phyloP scores from a whole-genome alignment of 2,113 vertebrate genomes.

The Ophthalmolycus amberensis region DNA sequence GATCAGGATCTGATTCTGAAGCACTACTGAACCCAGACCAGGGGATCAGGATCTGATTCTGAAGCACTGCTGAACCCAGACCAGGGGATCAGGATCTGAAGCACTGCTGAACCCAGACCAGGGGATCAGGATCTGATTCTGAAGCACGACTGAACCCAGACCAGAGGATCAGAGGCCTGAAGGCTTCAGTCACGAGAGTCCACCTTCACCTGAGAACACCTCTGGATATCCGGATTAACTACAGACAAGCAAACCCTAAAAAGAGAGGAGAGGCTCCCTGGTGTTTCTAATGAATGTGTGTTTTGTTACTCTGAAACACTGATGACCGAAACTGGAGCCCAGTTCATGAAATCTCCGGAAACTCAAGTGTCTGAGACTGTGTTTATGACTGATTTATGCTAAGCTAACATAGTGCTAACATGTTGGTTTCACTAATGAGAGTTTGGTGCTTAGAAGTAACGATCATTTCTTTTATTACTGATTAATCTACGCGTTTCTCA shows the following conservation, averaged over 20 bases:
- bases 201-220: constrained; percentile 34
- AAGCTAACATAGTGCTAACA: too few species aligned
- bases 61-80: too few species aligned
- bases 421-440: not conserved
- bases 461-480: not conserved
- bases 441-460: too few species aligned
- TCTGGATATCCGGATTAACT: not conserved
- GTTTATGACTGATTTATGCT: not conserved
- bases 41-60: not conserved
- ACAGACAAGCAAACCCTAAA: not conserved
- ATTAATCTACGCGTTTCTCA: not conserved
- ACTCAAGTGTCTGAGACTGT: too few species aligned
- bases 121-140: not conserved
- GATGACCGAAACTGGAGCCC: not conserved
- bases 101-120: too few species aligned
- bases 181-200: not conserved
- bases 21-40: not conserved
- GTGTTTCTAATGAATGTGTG: not conserved
- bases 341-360: not conserved
- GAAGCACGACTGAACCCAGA: not conserved
- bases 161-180: not conserved
- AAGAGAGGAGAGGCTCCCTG: not conserved
- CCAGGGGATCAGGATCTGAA: not conserved
- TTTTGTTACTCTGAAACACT: not conserved
- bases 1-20: too few species aligned